A percentile compares a stretch with the other conserved stretches of the same genome.
phyloP scores from a whole-genome alignment of 2,888 invertebrate species.

The Cerastis leucographa region DNA sequence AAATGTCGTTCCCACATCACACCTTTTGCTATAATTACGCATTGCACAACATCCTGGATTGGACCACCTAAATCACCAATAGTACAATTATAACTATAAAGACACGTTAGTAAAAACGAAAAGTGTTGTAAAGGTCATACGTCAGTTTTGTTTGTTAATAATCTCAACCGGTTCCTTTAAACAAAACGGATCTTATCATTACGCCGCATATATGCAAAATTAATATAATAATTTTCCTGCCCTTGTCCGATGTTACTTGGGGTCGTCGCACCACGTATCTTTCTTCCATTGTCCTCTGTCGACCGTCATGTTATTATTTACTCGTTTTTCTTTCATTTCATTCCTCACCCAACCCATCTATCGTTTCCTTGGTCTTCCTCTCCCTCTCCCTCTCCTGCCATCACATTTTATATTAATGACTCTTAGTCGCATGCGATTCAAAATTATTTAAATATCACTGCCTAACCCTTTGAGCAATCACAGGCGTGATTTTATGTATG shows the following conservation, averaged over 20 bases:
- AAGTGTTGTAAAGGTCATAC: constrained; percentile 21
- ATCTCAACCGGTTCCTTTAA: constrained; percentile 21
- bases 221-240: too few species aligned
- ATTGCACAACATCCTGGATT: constrained; percentile 20
- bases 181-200: constrained; percentile 15
- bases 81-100: neutral
- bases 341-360: too few species aligned
- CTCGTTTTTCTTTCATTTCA: too few species aligned
- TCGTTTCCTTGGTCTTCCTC: too few species aligned
- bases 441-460: neutral
- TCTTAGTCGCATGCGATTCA: too few species aligned
- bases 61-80: neutral
- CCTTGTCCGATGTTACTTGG: too few species aligned
- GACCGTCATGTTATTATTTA: too few species aligned
- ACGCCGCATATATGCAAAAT: constrained; percentile 1
- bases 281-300: too few species aligned
- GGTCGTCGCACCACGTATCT: too few species aligned
- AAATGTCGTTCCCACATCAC: constrained; percentile 27
- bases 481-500: neutral
- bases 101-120: constrained; percentile 13
- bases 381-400: too few species aligned
- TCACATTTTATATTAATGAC: too few species aligned
- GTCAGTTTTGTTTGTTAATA: constrained; percentile 13
- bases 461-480: neutral
- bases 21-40: neutral